A percentile compares a stretch with the other conserved stretches of the same genome.
phyloP scores from a whole-genome alignment of 2,888 invertebrate genomes.

The Lasioglossum morio region DNA sequence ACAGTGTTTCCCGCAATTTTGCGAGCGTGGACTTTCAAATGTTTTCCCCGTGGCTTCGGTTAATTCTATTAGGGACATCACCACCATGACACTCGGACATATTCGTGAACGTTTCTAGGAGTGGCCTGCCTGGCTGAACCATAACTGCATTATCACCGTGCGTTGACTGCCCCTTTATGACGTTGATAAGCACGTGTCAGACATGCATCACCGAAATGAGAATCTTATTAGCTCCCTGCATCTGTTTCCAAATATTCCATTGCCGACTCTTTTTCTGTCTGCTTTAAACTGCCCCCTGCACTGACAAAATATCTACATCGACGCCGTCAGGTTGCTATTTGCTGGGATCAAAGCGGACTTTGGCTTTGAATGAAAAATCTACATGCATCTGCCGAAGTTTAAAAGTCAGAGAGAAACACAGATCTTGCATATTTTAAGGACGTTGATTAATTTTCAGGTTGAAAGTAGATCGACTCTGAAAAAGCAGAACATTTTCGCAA shows the following conservation, averaged over 20 bases:
- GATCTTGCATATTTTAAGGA: not conserved
- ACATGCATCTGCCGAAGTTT: not conserved
- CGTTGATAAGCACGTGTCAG: constrained; percentile 67
- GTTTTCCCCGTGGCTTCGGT: constrained; percentile 38
- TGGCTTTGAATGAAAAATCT: not conserved
- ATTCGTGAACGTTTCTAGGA: constrained; percentile 35
- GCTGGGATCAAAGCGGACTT: not conserved
- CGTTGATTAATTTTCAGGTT: not conserved
- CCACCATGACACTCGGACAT: constrained; percentile 59
- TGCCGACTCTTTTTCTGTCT: constrained; percentile 16
- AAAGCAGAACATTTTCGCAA: not conserved
- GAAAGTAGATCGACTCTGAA: not conserved
- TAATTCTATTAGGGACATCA: constrained; percentile 66
- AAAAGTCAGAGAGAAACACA: not conserved
- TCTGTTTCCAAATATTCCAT: constrained; percentile 6
- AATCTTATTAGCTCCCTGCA: constrained; percentile 42
- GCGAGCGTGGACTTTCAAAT: constrained; percentile 33
- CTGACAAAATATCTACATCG: too few relatives aligned
- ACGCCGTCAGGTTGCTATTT: too few relatives aligned
- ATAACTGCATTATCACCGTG: constrained; percentile 62
- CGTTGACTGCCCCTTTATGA: constrained; percentile 50
- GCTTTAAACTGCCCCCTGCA: too few relatives aligned
- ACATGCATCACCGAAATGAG: constrained; percentile 47
- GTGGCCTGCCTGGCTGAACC: constrained; percentile 21
- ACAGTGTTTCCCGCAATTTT: constrained; percentile 29